A percentile compares a stretch with the other conserved stretches of the same genome.
phyloP scores from a whole-genome alignment of 2,113 vertebrate species.

The Acanthisitta chloris region DNA sequence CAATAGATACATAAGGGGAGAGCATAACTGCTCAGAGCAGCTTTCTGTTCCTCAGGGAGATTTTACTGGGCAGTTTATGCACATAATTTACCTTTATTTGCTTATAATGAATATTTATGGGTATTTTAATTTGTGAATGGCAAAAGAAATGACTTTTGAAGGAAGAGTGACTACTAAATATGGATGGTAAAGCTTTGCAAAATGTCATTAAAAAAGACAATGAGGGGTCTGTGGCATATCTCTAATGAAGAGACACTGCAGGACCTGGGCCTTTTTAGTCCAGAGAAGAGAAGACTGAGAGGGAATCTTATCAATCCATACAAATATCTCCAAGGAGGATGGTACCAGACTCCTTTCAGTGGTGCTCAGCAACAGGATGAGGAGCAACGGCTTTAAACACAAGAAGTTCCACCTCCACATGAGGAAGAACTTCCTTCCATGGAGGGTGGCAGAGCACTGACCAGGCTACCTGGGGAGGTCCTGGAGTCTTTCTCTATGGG shows the following conservation, averaged over 20 bases:
- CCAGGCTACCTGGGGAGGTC: not conserved
- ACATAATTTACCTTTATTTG: not conserved
- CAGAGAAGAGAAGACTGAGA: not conserved
- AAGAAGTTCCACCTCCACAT: not conserved
- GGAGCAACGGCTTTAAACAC: not conserved
- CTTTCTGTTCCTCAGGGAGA: not conserved
- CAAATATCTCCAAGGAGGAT: not conserved
- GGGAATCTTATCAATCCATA: not conserved
- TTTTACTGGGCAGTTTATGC: not conserved
- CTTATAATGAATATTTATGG: not conserved
- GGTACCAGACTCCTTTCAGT: not conserved
- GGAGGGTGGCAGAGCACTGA: not conserved
- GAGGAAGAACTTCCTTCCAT: not conserved
- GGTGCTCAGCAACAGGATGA: not conserved
- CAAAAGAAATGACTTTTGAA: not conserved
- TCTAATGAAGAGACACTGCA: not conserved
- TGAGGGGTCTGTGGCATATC: not conserved
- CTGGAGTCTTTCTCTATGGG: not conserved
- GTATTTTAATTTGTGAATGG: not conserved
- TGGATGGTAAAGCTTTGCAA: not conserved
- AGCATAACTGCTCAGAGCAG: not conserved
- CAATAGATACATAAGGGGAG: not conserved
- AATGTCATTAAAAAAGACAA: not conserved
- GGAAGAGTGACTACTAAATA: not conserved
- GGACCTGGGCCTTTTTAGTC: not conserved